Percentiles rank a stretch among this genome's conserved stretches.
Conservation (phyloP, 2,113 vertebrate genomes). For the Ctenomys sociabilis region DNA sequence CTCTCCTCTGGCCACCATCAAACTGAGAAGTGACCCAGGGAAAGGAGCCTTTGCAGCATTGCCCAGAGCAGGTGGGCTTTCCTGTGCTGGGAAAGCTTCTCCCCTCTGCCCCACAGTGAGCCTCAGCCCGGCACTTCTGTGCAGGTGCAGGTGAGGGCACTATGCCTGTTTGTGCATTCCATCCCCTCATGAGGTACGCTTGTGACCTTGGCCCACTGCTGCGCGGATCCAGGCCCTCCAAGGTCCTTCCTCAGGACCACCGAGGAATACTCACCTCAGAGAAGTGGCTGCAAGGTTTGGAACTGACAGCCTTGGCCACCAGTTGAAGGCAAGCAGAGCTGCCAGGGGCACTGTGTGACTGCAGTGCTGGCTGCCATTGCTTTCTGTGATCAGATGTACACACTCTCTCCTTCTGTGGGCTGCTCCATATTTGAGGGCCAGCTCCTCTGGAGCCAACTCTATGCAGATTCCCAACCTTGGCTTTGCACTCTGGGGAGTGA, state of each 20-base stretch:
- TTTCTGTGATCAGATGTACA: not conserved
- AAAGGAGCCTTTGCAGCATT: not conserved
- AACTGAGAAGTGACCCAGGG: not conserved
- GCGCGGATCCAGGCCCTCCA: accelerated
- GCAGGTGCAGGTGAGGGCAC: not conserved
- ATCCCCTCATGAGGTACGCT: accelerated
- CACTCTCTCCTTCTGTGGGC: not conserved
- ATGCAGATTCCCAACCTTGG: not conserved
- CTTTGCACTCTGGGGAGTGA: not conserved
- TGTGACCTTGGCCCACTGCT: not conserved
- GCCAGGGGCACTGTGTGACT: not conserved
- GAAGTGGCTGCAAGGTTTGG: not conserved
- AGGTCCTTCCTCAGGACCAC: not conserved
- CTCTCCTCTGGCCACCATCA: not conserved
- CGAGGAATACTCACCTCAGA: not conserved
- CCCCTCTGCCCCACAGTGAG: not conserved
- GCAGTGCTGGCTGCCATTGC: accelerated
- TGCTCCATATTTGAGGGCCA: accelerated
- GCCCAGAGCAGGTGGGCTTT: not conserved
- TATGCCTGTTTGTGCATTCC: accelerated
- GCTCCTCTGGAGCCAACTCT: no score
- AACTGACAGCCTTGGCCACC: not conserved
- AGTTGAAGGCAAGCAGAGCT: not conserved
- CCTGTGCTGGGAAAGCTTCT: not conserved
- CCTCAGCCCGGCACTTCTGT: accelerated